Conservation (phyloP, 1,140 invertebrate genomes). For the Drosophila insularis region DNA sequence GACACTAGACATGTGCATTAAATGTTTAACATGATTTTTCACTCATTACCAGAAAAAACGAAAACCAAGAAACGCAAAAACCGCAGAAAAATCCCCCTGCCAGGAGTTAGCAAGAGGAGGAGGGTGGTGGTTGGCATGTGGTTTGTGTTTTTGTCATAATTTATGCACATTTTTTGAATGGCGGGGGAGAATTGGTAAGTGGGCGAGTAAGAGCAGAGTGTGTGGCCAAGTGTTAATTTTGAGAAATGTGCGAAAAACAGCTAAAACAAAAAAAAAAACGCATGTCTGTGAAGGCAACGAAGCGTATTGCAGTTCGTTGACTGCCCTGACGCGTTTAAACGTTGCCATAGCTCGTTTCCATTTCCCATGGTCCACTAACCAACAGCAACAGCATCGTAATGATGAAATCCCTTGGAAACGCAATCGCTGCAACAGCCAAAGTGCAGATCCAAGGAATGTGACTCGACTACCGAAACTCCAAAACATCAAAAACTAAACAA, state of each 20-base stretch:
- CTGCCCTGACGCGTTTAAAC: conserved; percentile 40
- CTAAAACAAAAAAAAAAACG: conserved; percentile 22
- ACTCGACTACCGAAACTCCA: conserved; percentile 42
- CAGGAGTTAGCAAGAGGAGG: conserved; percentile 17
- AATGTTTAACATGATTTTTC: conserved; percentile 78
- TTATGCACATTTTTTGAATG: conserved; percentile 59
- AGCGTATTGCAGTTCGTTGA: conserved; percentile 50
- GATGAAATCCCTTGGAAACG: conserved; percentile 21
- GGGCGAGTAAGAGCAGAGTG: conserved; percentile 31
- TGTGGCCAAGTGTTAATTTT: conserved; percentile 72
- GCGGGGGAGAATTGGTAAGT: conserved; percentile 17
- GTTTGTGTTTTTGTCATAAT: conserved; percentile 75
- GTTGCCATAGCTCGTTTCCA: conserved; percentile 15
- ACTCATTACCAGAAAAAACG: conserved; percentile 60
- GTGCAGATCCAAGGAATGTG: conserved; percentile 70
- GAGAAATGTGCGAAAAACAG: conserved; percentile 39
- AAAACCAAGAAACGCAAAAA: conserved; percentile 40
- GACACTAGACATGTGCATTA: conserved; percentile 64
- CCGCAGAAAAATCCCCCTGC: conserved; percentile 23
- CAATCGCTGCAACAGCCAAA: conserved; percentile 54
- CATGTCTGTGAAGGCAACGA: conserved; percentile 25
- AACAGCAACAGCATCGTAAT: conserved; percentile 20
- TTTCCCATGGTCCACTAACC: conserved; percentile 77
- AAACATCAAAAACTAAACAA: conserved; percentile 19
- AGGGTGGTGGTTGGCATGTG: conserved; percentile 15